Conservation (phyloP, 2,888 invertebrate species). For the Drosophila demipolita region DNA sequence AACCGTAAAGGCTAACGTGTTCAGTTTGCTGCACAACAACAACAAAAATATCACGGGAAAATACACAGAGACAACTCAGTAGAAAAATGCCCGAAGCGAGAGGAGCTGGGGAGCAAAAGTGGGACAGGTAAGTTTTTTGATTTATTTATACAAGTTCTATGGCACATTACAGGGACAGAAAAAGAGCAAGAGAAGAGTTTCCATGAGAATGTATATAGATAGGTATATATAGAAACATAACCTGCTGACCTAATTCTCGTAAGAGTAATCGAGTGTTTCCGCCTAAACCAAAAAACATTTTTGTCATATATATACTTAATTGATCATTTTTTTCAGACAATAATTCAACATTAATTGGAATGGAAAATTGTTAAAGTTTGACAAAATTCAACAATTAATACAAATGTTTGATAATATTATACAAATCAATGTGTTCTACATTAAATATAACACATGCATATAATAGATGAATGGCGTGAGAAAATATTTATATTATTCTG, state of each 20-base stretch:
- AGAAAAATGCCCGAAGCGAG: neutral
- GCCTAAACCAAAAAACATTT: neutral
- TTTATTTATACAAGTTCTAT: constrained; percentile 62
- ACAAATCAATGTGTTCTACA: neutral
- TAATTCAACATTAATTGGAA: neutral
- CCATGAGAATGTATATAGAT: neutral
- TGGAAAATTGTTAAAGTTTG: neutral
- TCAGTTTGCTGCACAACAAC: constrained; percentile 3
- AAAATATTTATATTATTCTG: neutral
- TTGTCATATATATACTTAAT: neutral
- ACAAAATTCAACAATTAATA: neutral
- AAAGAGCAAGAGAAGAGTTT: neutral
- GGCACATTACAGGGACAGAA: constrained; percentile 1
- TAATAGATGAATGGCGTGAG: neutral
- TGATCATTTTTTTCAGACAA: neutral
- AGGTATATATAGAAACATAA: constrained; percentile 3
- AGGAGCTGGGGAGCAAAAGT: constrained; percentile 11
- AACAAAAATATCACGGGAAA: neutral
- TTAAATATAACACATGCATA: neutral
- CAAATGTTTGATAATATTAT: neutral
- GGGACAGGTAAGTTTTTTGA: constrained; percentile 47
- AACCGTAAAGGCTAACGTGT: constrained; percentile 8
- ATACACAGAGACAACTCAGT: constrained; percentile 24
- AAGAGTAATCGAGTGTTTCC: neutral
- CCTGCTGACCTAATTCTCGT: constrained; percentile 43